Conservation (phyloP, 2,113 vertebrate species). For the Rutilus rutilus region DNA sequence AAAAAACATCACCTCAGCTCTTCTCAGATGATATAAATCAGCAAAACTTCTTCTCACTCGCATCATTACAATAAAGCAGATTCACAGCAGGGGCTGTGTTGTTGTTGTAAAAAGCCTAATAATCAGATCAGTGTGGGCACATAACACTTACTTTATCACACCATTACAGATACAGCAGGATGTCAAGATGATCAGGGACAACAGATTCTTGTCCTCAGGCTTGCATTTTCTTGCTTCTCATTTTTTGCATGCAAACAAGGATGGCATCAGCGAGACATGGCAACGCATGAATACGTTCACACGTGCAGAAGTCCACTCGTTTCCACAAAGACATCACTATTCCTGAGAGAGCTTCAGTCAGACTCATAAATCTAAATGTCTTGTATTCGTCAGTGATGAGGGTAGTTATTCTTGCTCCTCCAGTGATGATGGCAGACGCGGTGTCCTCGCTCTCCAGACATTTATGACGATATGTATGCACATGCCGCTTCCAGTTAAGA, state of each 20-base stretch:
- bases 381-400: slow-evolving; percentile 31
- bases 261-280: slow-evolving; percentile 5
- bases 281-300: not conserved
- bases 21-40: slow-evolving; percentile 3
- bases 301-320: slow-evolving; percentile 3
- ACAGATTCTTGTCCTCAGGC: slow-evolving; percentile 15
- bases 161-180: slow-evolving; percentile 27
- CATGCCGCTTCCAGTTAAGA: slow-evolving; percentile 15
- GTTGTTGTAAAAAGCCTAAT: slow-evolving; percentile 26
- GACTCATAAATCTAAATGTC: slow-evolving; percentile 43
- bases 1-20: slow-evolving; percentile 1
- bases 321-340: slow-evolving; percentile 28
- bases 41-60: not conserved
- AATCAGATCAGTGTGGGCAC: slow-evolving; percentile 13
- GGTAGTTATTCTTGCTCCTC: slow-evolving; percentile 15
- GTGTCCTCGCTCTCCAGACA: slow-evolving; percentile 12
- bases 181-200: slow-evolving; percentile 3
- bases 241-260: slow-evolving; percentile 11
- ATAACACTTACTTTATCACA: slow-evolving; percentile 28
- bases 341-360: slow-evolving; percentile 34
- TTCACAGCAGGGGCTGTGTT: not conserved
- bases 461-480: slow-evolving; percentile 30
- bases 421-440: slow-evolving; percentile 16
- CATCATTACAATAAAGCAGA: slow-evolving; percentile 30
- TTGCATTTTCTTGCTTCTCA: slow-evolving; percentile 4